A percentile compares a stretch with the other conserved stretches of the same genome.
Evolutionary conservation across 2,113 vertebrate genomes (phyloP).

Genomic region (Falcunculus frontatus): DNA sequence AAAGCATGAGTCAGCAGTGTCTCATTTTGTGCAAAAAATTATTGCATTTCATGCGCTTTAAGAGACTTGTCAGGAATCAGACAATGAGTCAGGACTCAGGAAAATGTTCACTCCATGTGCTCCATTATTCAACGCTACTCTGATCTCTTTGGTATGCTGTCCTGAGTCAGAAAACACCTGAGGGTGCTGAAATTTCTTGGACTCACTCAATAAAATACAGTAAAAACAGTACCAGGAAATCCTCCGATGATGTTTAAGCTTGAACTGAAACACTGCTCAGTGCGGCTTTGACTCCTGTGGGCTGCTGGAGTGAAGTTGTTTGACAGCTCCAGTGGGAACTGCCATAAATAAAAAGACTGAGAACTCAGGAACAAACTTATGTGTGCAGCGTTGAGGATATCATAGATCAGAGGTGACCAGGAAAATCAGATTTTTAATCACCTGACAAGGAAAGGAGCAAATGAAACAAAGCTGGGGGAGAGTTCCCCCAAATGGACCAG

Average conservation of each 20-base stretch:
- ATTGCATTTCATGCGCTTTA: neutral
- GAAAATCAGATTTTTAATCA: neutral
- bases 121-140: neutral
- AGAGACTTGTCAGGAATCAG: neutral
- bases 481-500: neutral
- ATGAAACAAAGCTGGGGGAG: neutral
- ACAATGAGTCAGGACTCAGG: neutral
- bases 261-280: neutral
- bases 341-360: neutral
- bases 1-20: rapidly evolving
- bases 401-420: neutral
- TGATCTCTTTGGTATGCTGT: neutral
- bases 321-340: neutral
- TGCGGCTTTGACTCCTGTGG: neutral
- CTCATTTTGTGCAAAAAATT: neutral
- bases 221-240: neutral
- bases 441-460: neutral
- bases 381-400: neutral
- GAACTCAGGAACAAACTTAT: neutral
- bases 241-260: rapidly evolving
- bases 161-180: neutral
- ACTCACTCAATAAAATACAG: neutral
- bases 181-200: neutral
- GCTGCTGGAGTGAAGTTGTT: neutral
- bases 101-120: rapidly evolving